Conservation (phyloP, 2,113 vertebrate genomes). For the Epinephelus cyanopodus region DNA sequence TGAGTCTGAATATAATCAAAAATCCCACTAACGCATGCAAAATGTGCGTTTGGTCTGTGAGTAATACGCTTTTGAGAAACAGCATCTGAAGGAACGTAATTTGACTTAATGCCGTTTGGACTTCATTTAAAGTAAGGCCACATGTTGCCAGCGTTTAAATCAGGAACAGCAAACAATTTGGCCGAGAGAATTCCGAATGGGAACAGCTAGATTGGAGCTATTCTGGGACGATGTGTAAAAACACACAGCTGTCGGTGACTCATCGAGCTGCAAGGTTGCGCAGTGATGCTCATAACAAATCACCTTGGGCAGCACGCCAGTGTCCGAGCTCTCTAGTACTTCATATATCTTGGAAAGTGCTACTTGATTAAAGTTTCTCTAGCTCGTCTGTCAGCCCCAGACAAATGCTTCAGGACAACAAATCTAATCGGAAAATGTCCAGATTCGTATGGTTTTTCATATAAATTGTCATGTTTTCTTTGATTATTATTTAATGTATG, state of each 20-base stretch:
- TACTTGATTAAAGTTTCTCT: constrained; percentile 36
- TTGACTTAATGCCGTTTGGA: constrained; percentile 48
- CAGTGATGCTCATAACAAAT: constrained; percentile 48
- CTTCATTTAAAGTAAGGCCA: constrained; percentile 54
- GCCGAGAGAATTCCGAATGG: constrained; percentile 9
- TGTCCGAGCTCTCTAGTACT: constrained; percentile 20
- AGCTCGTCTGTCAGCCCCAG: background rate
- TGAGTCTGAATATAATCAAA: background rate
- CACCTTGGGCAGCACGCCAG: constrained; percentile 25
- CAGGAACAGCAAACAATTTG: constrained; percentile 43
- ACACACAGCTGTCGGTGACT: constrained; percentile 56
- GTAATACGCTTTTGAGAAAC: constrained; percentile 27
- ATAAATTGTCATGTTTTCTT: constrained; percentile 24
- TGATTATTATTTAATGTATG: background rate
- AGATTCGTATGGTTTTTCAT: constrained; percentile 12
- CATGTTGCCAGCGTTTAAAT: constrained; percentile 52
- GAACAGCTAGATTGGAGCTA: constrained; percentile 43
- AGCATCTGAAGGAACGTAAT: constrained; percentile 46
- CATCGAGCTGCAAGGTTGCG: constrained; percentile 43
- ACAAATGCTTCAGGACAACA: constrained; percentile 10
- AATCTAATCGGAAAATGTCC: constrained; percentile 18
- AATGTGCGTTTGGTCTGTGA: constrained; percentile 34
- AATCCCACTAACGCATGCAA: background rate
- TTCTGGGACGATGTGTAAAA: constrained; percentile 60
- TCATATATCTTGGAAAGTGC: constrained; percentile 27